Base-by-base conservation (phyloP, 2,888 invertebrate species). In the Lumbricus terrestris region DNA sequence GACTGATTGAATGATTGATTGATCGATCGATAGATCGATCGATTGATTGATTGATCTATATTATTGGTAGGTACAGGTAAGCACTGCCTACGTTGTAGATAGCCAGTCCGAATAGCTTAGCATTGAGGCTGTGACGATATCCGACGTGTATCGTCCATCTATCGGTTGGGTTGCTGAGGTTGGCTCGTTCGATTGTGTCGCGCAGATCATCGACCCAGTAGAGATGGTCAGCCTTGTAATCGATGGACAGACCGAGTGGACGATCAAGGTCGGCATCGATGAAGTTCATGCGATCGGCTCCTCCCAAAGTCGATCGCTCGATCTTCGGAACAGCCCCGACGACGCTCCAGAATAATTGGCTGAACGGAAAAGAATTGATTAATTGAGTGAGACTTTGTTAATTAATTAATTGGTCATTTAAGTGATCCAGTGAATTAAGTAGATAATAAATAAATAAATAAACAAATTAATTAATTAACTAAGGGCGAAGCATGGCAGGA, bases 161-260 rank as follows among this genome's bases (percentile, higher is more conserved):
- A 29, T 85, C 37, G 0, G 42, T 82, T 37, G 85, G 85, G 23
- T 85, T 23, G 16, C 69, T 34, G 11, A 92, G 91, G 42, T 90
- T 42, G 13, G 89, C 37, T 34, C 88, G 34, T 37, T 91, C 89
- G 29, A 92, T 89, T 23, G 90, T 90, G 85, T 91, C 91, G 33
- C 54, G 54, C 35, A 38, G 38, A 47, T 92, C 91, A 42, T 92
- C 92, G 29, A 92, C 90, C 91, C 91, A 92, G 90, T 90, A 92
- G 13, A 92, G 37, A 11, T 37, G 88, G 69, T 90, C 90, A 13
- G 83, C 54, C 69, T 42, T 38, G 90, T 92, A 92, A 88, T 92
- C 92, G 11, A 91, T 35, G 37, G 91, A 88, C 88, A 92, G 35
- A 20, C 91, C 91, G n/a, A 88, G 47, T n/a, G 92, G 92, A 15